Percentiles rank a stretch among this genome's conserved stretches.
Conservation (phyloP, 2,113 vertebrate genomes). For the Piaya cayana region DNA sequence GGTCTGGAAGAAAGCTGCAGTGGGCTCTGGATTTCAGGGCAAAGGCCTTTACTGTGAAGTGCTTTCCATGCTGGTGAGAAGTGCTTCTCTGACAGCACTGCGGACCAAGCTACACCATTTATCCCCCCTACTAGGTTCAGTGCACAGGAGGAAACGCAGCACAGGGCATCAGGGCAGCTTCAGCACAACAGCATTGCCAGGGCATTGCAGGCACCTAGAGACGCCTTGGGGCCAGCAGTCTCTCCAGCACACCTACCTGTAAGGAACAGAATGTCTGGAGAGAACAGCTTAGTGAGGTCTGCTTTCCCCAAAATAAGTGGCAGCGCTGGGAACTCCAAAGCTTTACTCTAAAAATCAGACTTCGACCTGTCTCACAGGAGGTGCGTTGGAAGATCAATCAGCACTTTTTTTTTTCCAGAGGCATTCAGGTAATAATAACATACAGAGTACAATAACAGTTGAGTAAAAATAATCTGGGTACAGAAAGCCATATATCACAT, state of each 20-base stretch:
- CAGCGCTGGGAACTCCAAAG: background rate
- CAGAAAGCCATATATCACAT: background rate
- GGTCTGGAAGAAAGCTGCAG: background rate
- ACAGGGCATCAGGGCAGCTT: background rate
- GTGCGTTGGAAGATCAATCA: background rate
- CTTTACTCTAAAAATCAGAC: background rate
- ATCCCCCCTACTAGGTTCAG: background rate
- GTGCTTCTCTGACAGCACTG: background rate
- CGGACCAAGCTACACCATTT: background rate
- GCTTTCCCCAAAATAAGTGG: background rate
- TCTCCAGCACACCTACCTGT: background rate
- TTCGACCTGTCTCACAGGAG: background rate
- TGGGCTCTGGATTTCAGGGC: background rate
- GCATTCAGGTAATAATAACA: background rate
- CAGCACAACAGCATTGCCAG: background rate
- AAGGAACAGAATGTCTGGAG: background rate
- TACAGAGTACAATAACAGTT: background rate
- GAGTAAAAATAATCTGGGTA: background rate
- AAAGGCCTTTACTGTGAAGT: background rate
- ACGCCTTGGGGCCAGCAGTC: accelerated
- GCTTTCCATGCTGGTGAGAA: background rate
- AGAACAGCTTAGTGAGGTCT: background rate
- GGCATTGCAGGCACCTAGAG: background rate
- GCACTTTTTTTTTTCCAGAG: background rate
- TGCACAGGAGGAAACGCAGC: background rate